These are phyloP conservation scores for Myzus persicae DNA, from an alignment of 1,140 invertebrate genomes.

Conservation along the genomic window DNA sequence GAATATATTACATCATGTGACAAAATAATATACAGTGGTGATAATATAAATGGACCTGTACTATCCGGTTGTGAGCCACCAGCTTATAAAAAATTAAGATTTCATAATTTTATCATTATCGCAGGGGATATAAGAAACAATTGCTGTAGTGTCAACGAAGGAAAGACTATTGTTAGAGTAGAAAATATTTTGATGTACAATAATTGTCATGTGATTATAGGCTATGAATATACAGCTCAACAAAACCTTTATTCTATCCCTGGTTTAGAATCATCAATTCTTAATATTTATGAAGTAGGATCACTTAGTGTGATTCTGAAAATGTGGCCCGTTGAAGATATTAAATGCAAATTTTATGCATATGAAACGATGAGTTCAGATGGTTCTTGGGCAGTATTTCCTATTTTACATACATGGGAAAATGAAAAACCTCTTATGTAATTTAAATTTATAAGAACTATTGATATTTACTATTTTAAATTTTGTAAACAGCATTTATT, in stretches of 20 bases:
- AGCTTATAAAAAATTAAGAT: neutral
- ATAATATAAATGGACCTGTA: neutral
- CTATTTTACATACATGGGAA: neutral
- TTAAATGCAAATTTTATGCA: neutral
- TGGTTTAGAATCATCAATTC: neutral
- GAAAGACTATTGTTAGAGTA: neutral
- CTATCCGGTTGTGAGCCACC: neutral
- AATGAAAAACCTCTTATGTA: neutral
- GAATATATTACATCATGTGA: neutral
- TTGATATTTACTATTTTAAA: no score
- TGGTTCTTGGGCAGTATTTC: neutral
- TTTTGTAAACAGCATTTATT: no score
- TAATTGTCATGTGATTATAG: neutral
- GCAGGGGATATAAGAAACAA: neutral
- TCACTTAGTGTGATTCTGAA: neutral
- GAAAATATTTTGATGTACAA: constrained; percentile 4
- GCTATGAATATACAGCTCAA: neutral
- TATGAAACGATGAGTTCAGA: neutral
- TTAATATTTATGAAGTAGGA: neutral
- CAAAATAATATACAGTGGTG: neutral
- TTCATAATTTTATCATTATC: constrained; percentile 6
- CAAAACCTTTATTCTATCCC: neutral
- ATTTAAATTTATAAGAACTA: no score
- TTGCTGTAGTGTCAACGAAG: neutral
- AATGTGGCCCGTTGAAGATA: neutral